Evolutionary conservation across 2,797 vertebrate genomes (phyloP).

Genomic region (Pseudopleuronectes americanus): DNA sequence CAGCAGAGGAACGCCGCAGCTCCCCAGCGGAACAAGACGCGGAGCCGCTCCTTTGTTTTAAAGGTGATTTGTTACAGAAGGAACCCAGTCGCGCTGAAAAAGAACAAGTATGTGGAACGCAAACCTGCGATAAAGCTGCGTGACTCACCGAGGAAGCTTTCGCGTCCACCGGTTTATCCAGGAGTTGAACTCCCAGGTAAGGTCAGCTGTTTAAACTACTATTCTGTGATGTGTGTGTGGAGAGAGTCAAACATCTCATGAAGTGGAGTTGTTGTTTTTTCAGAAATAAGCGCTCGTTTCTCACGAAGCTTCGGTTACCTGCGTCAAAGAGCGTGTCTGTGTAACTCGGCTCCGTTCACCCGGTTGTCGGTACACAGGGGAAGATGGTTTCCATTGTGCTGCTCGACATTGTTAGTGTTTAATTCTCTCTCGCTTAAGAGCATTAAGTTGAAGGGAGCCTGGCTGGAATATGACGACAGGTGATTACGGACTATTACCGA

Average conservation of each 20-base stretch:
- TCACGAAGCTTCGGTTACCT: not conserved
- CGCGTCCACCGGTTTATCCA: conserved; percentile 59
- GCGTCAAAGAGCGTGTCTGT: not conserved
- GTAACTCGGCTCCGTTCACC: not conserved
- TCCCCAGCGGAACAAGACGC: not conserved
- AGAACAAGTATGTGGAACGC: conserved; percentile 68
- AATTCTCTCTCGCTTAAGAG: conserved; percentile 64
- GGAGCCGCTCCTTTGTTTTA: not conserved
- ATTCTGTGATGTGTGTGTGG: conserved; percentile 4
- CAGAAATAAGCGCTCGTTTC: not conserved
- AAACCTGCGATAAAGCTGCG: conserved; percentile 62
- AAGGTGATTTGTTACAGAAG: not conserved
- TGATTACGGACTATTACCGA: conserved; percentile 46
- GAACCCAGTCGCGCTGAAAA: not conserved
- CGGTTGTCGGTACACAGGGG: conserved; percentile 20
- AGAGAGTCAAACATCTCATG: too few species aligned
- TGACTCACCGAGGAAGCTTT: conserved; percentile 52
- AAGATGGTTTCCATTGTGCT: conserved; percentile 66
- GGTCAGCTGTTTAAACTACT: not conserved
- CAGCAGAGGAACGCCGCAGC: not conserved
- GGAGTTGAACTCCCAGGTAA: conserved; percentile 71
- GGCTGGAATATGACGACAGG: conserved; percentile 61
- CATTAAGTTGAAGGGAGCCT: conserved; percentile 57
- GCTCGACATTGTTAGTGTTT: conserved; percentile 51
- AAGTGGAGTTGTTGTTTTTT: not conserved